These are phyloP conservation scores for Meloidogyne chitwoodi DNA, from an alignment of 1,140 invertebrate genomes.

Conservation along the genomic window DNA sequence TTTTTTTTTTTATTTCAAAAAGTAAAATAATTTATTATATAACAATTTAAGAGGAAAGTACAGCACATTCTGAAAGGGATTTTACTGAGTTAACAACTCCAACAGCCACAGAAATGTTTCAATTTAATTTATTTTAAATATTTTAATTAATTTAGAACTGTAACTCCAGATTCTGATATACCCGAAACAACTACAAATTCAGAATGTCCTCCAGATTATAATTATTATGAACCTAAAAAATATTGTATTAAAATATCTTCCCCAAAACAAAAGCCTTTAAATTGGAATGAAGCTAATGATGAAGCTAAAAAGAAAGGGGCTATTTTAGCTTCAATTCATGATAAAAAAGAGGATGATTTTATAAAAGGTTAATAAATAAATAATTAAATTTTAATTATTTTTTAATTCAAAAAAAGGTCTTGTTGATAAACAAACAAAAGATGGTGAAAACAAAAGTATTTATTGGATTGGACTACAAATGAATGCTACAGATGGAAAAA, in stretches of 20 bases:
- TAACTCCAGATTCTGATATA: too few relatives aligned
- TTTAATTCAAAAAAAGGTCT: not conserved
- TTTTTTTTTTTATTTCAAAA: too few relatives aligned
- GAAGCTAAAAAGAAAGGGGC: not conserved
- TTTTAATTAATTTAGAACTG: not conserved
- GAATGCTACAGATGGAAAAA: not conserved
- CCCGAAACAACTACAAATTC: not conserved
- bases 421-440: not conserved
- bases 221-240: not conserved
- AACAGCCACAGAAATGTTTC: not conserved
- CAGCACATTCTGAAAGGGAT: not conserved
- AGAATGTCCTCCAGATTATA: not conserved
- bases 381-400: not conserved
- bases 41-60: not conserved
- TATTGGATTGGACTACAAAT: not conserved
- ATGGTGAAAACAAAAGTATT: not conserved
- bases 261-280: not conserved
- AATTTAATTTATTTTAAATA: not conserved
- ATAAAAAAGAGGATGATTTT: not conserved
- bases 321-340: not conserved
- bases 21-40: too few relatives aligned
- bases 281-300: not conserved
- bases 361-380: not conserved
- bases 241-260: not conserved
- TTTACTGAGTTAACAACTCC: not conserved